Conservation (phyloP, 2,113 vertebrate genomes). For the Nycticebus coucang region DNA sequence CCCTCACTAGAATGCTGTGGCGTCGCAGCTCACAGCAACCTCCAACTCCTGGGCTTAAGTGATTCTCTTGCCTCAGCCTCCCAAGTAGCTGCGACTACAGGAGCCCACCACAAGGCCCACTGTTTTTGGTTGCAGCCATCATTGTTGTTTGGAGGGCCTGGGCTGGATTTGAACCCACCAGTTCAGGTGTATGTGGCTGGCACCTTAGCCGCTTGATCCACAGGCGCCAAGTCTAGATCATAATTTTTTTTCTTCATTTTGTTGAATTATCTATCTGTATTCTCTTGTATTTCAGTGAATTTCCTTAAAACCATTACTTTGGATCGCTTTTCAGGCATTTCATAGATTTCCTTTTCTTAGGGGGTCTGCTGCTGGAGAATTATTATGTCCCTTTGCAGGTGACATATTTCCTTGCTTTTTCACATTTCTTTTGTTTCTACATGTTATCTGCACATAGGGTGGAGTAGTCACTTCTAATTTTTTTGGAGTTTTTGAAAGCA, state of each 20-base stretch:
- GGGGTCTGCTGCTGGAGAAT: not conserved
- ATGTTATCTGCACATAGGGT: not conserved
- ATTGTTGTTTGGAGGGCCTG: too few relatives aligned
- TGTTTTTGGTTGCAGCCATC: too few relatives aligned
- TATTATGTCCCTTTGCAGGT: not conserved
- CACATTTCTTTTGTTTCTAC: not conserved
- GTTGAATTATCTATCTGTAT: not conserved
- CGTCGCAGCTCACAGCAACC: too few relatives aligned
- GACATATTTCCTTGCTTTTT: not conserved
- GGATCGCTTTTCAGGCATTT: not conserved
- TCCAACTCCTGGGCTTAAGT: too few relatives aligned
- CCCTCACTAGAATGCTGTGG: too few relatives aligned
- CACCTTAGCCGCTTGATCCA: too few relatives aligned
- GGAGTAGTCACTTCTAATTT: not conserved
- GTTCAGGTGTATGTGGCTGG: too few relatives aligned
- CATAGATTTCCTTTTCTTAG: not conserved
- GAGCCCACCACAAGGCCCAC: too few relatives aligned
- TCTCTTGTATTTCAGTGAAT: not conserved
- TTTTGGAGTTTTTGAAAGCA: not conserved
- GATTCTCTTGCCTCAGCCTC: too few relatives aligned
- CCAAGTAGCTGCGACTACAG: too few relatives aligned
- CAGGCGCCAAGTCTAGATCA: not conserved
- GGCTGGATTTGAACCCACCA: too few relatives aligned
- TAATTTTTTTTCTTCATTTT: not conserved
- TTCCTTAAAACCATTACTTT: not conserved